phyloP scores from a whole-genome alignment of 2,888 invertebrate species.

The Nomada hirtipes region DNA sequence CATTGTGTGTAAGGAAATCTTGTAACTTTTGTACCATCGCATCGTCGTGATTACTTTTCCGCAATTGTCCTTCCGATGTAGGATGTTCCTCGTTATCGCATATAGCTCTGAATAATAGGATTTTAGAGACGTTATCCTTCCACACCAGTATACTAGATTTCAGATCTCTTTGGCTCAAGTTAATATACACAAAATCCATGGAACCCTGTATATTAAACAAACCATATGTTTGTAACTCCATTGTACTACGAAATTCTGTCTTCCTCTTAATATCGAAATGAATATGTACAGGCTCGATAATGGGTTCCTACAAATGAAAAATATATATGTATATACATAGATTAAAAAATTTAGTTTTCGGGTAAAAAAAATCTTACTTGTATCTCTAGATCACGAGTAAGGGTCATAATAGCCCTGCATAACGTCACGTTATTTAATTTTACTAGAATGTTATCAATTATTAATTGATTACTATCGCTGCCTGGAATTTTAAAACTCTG shows the following conservation, averaged over 20 bases:
- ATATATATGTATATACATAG: neutral
- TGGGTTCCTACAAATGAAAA: constrained; percentile 86
- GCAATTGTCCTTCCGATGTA: neutral
- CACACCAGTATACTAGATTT: constrained; percentile 90
- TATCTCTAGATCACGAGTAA: constrained; percentile 90
- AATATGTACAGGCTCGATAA: constrained; percentile 90
- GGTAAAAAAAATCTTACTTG: constrained; percentile 85
- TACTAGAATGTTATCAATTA: constrained; percentile 90
- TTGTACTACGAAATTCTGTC: constrained; percentile 84
- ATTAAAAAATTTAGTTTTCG: neutral
- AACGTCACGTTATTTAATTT: constrained; percentile 89
- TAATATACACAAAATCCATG: constrained; percentile 88
- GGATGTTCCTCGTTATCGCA: constrained; percentile 36
- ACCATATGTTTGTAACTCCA: constrained; percentile 73
- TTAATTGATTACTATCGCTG: constrained; percentile 64
- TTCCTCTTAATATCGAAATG: constrained; percentile 90
- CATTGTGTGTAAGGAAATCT: constrained; percentile 90
- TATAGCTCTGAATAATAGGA: constrained; percentile 75
- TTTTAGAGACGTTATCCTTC: constrained; percentile 88
- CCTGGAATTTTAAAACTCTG: constrained; percentile 78
- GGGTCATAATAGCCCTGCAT: constrained; percentile 89
- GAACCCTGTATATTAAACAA: constrained; percentile 88
- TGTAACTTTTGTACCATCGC: constrained; percentile 88
- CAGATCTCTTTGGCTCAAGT: constrained; percentile 91
- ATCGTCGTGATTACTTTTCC: constrained; percentile 81